phyloP scores from a whole-genome alignment of 2,888 invertebrate species.

The Gymnocheta viridis region DNA sequence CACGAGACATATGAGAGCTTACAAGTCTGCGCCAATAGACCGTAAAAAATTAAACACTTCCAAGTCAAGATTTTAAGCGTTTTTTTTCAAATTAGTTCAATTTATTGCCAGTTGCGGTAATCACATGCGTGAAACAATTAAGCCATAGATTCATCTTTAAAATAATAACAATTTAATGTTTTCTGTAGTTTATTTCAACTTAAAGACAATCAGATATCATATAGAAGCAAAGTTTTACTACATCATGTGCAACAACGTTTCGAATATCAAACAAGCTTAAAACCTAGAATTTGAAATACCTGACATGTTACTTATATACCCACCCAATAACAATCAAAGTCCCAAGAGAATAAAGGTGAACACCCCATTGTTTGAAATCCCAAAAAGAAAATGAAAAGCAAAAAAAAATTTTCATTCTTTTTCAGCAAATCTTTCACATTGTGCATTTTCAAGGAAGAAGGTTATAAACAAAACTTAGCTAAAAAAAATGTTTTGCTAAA shows the following conservation, averaged over 20 bases:
- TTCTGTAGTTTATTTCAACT: too few relatives aligned
- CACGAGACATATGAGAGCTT: too few relatives aligned
- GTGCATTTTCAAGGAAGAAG: constrained; percentile 48
- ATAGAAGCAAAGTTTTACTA: not conserved
- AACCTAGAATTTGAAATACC: not conserved
- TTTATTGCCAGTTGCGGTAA: too few relatives aligned
- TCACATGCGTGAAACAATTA: too few relatives aligned
- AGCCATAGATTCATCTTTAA: too few relatives aligned
- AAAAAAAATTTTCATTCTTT: not conserved
- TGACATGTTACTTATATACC: not conserved
- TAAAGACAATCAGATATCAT: too few relatives aligned
- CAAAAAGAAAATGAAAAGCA: not conserved
- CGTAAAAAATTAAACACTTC: too few relatives aligned
- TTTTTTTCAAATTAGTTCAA: too few relatives aligned
- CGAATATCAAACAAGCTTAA: not conserved
- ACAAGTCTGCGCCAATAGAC: too few relatives aligned
- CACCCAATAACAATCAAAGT: constrained; percentile 36
- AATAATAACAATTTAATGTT: too few relatives aligned
- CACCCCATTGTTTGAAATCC: constrained; percentile 32
- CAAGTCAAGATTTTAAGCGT: too few relatives aligned
- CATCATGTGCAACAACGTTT: not conserved
- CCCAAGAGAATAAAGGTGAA: constrained; percentile 25
- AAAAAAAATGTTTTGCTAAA: not conserved
- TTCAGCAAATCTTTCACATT: not conserved
- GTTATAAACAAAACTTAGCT: constrained; percentile 28